phyloP scores from a whole-genome alignment of 1,140 invertebrate genomes.

The Rhagoletis zephyria region DNA sequence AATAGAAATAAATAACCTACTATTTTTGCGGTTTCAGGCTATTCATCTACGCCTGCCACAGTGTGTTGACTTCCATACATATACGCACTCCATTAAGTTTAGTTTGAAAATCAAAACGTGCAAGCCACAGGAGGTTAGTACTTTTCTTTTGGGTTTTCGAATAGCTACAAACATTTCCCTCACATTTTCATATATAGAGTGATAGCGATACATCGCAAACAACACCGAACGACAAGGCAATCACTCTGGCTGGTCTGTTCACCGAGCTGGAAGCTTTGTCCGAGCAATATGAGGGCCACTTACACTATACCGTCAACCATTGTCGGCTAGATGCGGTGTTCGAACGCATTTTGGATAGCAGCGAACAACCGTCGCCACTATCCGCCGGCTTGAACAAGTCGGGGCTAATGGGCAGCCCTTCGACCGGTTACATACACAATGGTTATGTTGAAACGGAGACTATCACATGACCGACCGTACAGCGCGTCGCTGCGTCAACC shows the following conservation, averaged over 20 bases:
- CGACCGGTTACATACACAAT: slow-evolving; percentile 66
- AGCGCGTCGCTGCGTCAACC: slow-evolving; percentile 16
- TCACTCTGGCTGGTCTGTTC: slow-evolving; percentile 60
- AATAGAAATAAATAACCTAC: too few relatives aligned
- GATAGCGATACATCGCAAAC: background rate
- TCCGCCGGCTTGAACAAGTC: slow-evolving; percentile 55
- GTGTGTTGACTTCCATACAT: slow-evolving; percentile 63
- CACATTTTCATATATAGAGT: background rate
- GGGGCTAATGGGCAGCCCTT: slow-evolving; percentile 61
- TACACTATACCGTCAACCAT: slow-evolving; percentile 64
- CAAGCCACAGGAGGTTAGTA: slow-evolving; percentile 56
- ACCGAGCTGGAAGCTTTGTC: slow-evolving; percentile 57
- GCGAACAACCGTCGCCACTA: slow-evolving; percentile 53
- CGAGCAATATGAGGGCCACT: slow-evolving; percentile 22
- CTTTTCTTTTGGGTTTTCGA: background rate
- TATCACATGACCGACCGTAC: slow-evolving; percentile 52
- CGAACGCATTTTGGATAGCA: slow-evolving; percentile 67
- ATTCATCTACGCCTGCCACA: slow-evolving; percentile 60
- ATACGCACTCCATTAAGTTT: slow-evolving; percentile 64
- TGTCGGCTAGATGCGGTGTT: slow-evolving; percentile 70
- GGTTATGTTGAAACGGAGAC: slow-evolving; percentile 67
- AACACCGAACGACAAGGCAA: background rate
- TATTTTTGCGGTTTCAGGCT: slow-evolving; percentile 49
- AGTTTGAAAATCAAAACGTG: slow-evolving; percentile 54
- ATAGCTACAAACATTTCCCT: too few relatives aligned